Evolutionary conservation across 2,888 invertebrate genomes (phyloP), one percentile per base, ranked within the genome.

Genomic region (Pterobdella sp.): DNA sequence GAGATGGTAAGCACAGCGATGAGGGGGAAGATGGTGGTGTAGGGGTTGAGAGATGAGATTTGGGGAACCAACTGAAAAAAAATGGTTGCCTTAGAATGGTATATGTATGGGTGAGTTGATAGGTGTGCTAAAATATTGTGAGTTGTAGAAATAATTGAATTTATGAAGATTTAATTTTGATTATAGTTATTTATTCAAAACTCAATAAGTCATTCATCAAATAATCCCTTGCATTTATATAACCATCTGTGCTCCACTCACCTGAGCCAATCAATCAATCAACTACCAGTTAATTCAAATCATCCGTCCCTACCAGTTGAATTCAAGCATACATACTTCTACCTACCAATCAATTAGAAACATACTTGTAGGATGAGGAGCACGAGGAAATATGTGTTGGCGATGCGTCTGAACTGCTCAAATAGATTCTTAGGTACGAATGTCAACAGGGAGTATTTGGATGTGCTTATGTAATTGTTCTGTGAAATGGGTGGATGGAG

Each of bases 401-500:
- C 97, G 85, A 98, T 88, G 83, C 97, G 90, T 87, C 95, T 95
- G 88, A 98, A 97, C 88, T 98, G 98, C 87, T 98, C 97, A 86
- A 97, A 90, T 85, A 98, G 87, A 87, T 98, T 98, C 87, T 95
- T 89, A 81, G 97, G 97, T 86, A 97, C 88, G 88, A 98, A 98
- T 83, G 96, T 95, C 85, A 96, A 85, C 84, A 96, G 86, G 82
- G 92, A 91, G 87, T 98, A 98, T 87, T 98, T 98, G 84, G 96
- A 96, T 83, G 97, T 98, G 87, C 94, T 94, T 86, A 98, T 98
- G 88, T 92, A 94, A 87, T 98, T 98, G 87, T 93, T 94, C 96
- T 97, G 89, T 73, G 83, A 81, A 36, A 63, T 1, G 32, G 35
- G 52, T 32, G 22, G 22, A 72, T 37, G 18, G 3, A 63, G 22